Base-by-base conservation (phyloP, 1,140 invertebrate species). In the Apolygus lucorum region DNA sequence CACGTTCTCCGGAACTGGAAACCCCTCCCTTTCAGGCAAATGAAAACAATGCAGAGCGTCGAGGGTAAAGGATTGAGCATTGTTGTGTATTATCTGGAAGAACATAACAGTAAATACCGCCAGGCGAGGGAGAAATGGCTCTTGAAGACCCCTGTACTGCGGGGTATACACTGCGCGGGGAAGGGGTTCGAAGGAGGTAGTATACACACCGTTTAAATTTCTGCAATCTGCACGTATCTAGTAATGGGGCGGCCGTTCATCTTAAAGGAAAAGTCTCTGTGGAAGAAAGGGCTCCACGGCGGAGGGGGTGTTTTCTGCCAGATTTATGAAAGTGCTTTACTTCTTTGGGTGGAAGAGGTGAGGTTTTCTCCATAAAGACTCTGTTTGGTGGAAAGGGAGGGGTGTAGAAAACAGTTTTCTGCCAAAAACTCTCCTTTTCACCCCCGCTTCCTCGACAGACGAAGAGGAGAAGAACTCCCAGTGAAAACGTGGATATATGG, bases 181-280 rank as follows among this genome's bases (percentile, higher is more conserved):
- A 34, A 66, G 29, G 29, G 27, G 29, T 34, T 29, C 27, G 25
- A 24, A 66, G 64, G 34, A 66, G 22, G 8, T 8, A 59, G 64
- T 66, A 29, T 29, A 66, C 29, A 29, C 64, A 24, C 64, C 27
- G 64, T 66, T 66, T 66, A 66, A 66, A 66, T 66, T 66, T 66
- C 64, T 66, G 64, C 64, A 66, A 66, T 66, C 64, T 66, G 64
- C 64, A 66, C 64, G 64, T 66, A 66, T 66, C 64, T 66, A 34
- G 64, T 66, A 66, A 66, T 66, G 64, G 64, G 27, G 28, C 13
- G 28, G 64, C 64, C 17, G 64, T 66, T n/a, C 64, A 59, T 59
- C 54, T 59, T 22, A n/a, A n/a, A 25, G 62, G 64, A 66, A 66
- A 34, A 59, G 11, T 59, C 54, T 17, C 64, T 17, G 64, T 14